Base-by-base conservation (phyloP, 2,888 invertebrate genomes). In the Iphiclides podalirius region DNA sequence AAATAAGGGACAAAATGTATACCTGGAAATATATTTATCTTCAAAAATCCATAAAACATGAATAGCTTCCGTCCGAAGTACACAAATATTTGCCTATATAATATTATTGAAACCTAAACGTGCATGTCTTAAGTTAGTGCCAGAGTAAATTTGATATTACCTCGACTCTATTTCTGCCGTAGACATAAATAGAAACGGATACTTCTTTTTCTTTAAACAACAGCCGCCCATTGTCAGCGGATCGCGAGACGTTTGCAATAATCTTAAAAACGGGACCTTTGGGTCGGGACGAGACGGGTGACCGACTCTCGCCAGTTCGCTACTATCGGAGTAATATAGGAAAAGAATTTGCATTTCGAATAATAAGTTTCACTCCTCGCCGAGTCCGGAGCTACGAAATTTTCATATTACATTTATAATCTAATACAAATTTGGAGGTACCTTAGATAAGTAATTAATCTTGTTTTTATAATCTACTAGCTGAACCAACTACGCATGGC, bases 221-320 rank as follows among this genome's bases (percentile, higher is more conserved):
- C 70, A 73, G 75, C 71, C 72, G 66, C 54, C 61, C 58, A 58
- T 70, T 46, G 74, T 79, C 74, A 72, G 71, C 76, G 71, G 68
- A 67, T 67, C 66, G 65, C 66, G 64, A 58, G 72, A 76, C 73
- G 75, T 74, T 73, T 75, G 78, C 78, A 81, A 81, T 82, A 79
- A 80, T 73, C 79, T 77, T 79, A 80, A 81, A 78, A 51, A 51
- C 77, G 70, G 70, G 58, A 57, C 58, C n/a, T n/a, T n/a, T n/a
- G n/a, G n/a, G n/a, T 20, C 6, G 66, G 70, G 67, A 59, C 67
- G 61, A 60, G 64, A 60, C 66, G 63, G 63, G 66, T 47, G 47
- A 33, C 51, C 43, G 51, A 41, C 52, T 52, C 37, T 38, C 39
- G 44, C 39, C 43, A 28, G 15, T 16, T 41, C n/a, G n/a, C n/a